Base-by-base conservation (phyloP, 2,888 invertebrate species). In the Criorhina ranunculi region DNA sequence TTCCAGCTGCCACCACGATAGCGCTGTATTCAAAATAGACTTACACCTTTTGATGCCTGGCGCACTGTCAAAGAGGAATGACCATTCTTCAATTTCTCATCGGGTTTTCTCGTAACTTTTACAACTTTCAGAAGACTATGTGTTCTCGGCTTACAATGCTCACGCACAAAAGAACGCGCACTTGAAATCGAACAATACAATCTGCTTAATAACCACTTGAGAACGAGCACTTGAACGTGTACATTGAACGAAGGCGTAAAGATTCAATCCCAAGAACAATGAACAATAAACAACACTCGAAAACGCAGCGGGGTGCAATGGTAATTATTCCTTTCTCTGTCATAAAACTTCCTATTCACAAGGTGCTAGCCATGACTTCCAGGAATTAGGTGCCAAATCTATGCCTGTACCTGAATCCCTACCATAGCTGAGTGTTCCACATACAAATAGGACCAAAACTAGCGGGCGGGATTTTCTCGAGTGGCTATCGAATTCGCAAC, bases 181-280 rank as follows among this genome's bases (percentile, higher is more conserved):
- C 83, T 83, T 75, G 69, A 79, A 79, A 37, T 29, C 5, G 7
- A 78, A 88, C 87, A 87, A 88, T 86, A 69, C 83, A 87, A 87
- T 88, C 88, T 87, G 86, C 82, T 88, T 88, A 88, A 88, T 88
- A 88, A 87, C 88, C 88, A 88, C 88, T 88, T 88, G 87, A 88
- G 86, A 87, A 80, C 85, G 70, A 72, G 42, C 53, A 77, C 53
- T 69, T 57, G 51, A 62, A 15, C 40, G 37, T 24, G 4, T 44
- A 66, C 78, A 83, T 51, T 79, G 62, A 78, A 57, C 86, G 81
- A 86, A 88, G 88, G 88, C 88, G 88, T 88, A 88, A 87, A 87
- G 67, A 83, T 83, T 79, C 51, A 87, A 88, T 87, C 88, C 86
- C 78, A 86, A 87, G 81, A 87, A 87, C 86, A 87, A 83, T 86